These are phyloP conservation scores for Axis porcinus DNA, from an alignment of 2,113 vertebrate genomes.

Conservation along the genomic window DNA sequence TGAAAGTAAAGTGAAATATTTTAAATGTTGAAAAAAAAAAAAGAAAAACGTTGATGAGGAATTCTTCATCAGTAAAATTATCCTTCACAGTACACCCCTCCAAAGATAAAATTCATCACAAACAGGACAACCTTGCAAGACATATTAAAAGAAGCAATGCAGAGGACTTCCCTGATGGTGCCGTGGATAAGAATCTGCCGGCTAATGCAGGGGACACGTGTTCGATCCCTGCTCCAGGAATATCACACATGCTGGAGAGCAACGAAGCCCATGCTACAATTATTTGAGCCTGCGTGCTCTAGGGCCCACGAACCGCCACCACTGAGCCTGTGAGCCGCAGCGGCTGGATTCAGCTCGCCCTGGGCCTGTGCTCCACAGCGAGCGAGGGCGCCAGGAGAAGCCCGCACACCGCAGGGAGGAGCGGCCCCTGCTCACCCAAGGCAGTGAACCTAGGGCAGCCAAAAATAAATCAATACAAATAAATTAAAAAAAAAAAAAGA, in stretches of 20 bases:
- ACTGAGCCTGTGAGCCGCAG: neutral
- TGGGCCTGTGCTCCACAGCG: neutral
- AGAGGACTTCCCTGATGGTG: neutral
- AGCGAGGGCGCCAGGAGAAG: neutral
- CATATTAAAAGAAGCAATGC: neutral
- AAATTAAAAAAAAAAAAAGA: neutral
- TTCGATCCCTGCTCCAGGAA: neutral
- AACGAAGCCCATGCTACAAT: neutral
- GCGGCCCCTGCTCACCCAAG: neutral
- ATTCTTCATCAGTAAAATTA: neutral
- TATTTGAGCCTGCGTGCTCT: neutral
- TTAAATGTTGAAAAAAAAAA: neutral
- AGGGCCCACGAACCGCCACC: neutral
- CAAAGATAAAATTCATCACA: neutral
- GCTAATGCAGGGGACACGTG: neutral
- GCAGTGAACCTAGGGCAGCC: neutral
- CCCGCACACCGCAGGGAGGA: accelerated
- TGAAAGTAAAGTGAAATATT: neutral
- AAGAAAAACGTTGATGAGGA: neutral
- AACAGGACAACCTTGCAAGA: neutral
- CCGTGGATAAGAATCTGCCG: neutral
- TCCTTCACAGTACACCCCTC: neutral
- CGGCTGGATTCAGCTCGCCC: neutral
- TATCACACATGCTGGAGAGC: neutral
- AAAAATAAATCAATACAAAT: neutral